phyloP scores from a whole-genome alignment of 2,113 vertebrate genomes.

The Ursus arctos region DNA sequence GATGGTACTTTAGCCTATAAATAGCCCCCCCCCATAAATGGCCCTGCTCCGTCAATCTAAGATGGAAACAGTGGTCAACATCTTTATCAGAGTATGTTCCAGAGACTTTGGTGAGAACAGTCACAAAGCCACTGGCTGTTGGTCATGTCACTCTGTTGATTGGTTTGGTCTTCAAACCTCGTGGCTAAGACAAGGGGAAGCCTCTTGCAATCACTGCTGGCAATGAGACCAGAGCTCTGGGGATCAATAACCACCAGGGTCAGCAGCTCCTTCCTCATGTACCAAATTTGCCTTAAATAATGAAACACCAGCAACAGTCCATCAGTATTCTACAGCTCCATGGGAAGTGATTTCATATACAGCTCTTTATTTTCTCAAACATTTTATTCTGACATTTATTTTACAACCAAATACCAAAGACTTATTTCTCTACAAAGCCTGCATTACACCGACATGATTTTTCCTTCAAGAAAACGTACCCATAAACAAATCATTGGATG shows the following conservation, averaged over 20 bases:
- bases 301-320: background rate
- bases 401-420: constrained; percentile 83
- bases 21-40: background rate
- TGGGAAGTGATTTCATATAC: constrained; percentile 73
- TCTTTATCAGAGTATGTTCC: background rate
- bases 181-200: background rate
- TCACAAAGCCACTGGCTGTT: background rate
- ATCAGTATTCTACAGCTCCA: constrained; percentile 66
- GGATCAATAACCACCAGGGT: background rate
- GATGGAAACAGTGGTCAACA: background rate
- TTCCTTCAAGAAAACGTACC: constrained; percentile 76
- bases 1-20: background rate
- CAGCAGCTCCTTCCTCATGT: background rate
- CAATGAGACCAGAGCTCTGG: background rate
- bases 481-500: constrained; percentile 77
- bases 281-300: constrained; percentile 66
- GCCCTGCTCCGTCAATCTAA: background rate
- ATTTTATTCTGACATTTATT: constrained; percentile 85
- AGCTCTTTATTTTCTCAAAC: constrained; percentile 81
- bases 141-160: background rate
- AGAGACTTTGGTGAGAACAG: background rate
- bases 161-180: background rate
- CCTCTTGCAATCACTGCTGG: background rate
- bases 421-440: constrained; percentile 79
- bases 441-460: constrained; percentile 75